Conservation (phyloP, 2,888 invertebrate genomes). For the Pachliopta kotzebuea region DNA sequence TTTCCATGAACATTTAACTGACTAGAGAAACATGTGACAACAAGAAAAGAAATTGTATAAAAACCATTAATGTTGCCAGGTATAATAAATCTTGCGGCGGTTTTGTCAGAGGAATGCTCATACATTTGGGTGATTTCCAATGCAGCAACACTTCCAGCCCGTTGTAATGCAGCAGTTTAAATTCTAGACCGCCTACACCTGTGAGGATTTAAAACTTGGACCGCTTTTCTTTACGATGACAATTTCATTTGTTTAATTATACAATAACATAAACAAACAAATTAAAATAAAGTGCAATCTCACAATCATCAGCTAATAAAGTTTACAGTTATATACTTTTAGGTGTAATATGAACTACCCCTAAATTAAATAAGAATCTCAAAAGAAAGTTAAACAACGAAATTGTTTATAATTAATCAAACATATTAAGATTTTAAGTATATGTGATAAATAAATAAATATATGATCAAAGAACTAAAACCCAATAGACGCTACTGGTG, state of each 20-base stretch:
- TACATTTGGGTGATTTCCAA: conserved; percentile 27
- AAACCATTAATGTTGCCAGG: conserved; percentile 18
- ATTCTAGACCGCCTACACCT: conserved; percentile 18
- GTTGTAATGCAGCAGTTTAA: conserved; percentile 25
- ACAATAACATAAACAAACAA: not conserved
- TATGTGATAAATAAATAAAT: too few relatives aligned
- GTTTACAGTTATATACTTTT: too few relatives aligned
- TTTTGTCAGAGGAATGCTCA: conserved; percentile 15
- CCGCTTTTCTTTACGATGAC: not conserved
- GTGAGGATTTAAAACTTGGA: conserved; percentile 13
- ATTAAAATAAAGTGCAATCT: too few relatives aligned
- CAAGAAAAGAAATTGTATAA: conserved; percentile 22
- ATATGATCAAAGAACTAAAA: too few relatives aligned
- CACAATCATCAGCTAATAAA: too few relatives aligned
- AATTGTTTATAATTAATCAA: too few relatives aligned
- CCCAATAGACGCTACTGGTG: too few relatives aligned
- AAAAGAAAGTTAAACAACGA: too few relatives aligned
- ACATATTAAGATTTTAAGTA: too few relatives aligned
- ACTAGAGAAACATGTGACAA: not conserved
- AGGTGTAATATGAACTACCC: too few relatives aligned
- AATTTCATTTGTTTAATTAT: not conserved
- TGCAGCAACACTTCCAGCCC: conserved; percentile 1
- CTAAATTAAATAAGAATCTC: too few relatives aligned
- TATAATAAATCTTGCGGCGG: conserved; percentile 16
- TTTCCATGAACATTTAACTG: conserved; percentile 6